Percentiles rank a stretch among this genome's conserved stretches.
Conservation (phyloP, 2,888 invertebrate species). For the Troglohyphantes excavatus region DNA sequence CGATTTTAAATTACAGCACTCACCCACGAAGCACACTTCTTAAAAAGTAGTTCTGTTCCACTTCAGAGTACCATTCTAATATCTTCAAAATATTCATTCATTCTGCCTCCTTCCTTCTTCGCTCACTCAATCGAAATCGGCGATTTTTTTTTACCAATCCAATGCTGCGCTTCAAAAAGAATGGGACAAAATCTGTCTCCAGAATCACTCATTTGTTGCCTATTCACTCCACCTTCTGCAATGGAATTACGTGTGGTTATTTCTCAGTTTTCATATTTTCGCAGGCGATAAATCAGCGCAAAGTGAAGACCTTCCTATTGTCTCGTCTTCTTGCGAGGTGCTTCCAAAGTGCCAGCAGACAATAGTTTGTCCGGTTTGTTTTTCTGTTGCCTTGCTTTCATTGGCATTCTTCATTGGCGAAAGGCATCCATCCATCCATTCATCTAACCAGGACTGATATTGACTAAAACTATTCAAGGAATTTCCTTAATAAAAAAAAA, state of each 20-base stretch:
- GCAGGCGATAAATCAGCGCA: conserved; percentile 58
- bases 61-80: background rate
- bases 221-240: conserved; percentile 16
- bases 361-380: conserved; percentile 42
- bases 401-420: background rate
- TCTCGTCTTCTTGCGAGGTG: conserved; percentile 32
- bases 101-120: background rate
- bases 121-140: background rate
- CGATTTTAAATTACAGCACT: too few species aligned
- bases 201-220: conserved; percentile 49
- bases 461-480: too few species aligned
- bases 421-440: too few species aligned
- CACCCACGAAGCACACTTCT: too few species aligned
- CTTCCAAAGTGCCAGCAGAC: conserved; percentile 35
- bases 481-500: too few species aligned
- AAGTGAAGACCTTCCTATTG: conserved; percentile 38
- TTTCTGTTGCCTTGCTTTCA: background rate
- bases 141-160: conserved; percentile 6
- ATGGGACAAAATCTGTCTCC: conserved; percentile 33
- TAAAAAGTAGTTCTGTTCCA: too few species aligned
- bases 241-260: conserved; percentile 48
- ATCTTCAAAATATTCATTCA: background rate
- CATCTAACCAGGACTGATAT: too few species aligned
- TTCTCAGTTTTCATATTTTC: conserved; percentile 53
- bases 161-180: conserved; percentile 25